Percentiles rank a stretch among this genome's conserved stretches.
Evolutionary conservation across 2,888 invertebrate genomes (phyloP).

Genomic region (Priocnemis perturbator): DNA sequence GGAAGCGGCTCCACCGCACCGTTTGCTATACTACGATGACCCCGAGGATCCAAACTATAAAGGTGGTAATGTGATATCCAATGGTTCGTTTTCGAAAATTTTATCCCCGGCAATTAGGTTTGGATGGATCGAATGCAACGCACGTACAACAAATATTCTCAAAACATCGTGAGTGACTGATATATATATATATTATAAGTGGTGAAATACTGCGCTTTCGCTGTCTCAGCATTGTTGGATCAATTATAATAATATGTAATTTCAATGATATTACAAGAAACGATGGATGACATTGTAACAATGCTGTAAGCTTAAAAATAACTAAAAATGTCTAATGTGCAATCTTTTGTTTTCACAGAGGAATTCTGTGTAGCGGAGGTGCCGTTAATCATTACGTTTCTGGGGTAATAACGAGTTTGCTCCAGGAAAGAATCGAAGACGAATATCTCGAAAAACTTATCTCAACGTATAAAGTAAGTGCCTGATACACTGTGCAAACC

Average conservation of each 20-base stretch:
- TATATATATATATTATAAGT: background rate
- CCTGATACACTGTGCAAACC: background rate
- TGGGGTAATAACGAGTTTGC: slow-evolving; percentile 77
- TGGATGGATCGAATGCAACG: slow-evolving; percentile 81
- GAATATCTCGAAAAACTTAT: slow-evolving; percentile 74
- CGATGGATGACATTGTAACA: too few species aligned
- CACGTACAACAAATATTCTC: slow-evolving; percentile 72
- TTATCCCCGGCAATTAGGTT: slow-evolving; percentile 80
- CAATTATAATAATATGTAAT: too few species aligned
- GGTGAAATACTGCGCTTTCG: background rate
- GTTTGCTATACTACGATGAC: slow-evolving; percentile 78
- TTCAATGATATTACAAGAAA: background rate
- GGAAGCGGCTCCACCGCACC: slow-evolving; percentile 73
- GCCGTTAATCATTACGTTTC: slow-evolving; percentile 79
- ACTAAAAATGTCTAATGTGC: background rate
- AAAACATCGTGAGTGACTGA: slow-evolving; percentile 68
- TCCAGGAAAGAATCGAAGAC: slow-evolving; percentile 77
- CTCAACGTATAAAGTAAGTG: slow-evolving; percentile 69
- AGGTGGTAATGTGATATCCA: slow-evolving; percentile 80
- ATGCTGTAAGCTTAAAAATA: background rate
- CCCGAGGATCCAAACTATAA: slow-evolving; percentile 69
- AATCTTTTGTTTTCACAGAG: slow-evolving; percentile 68
- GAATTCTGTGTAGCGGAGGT: slow-evolving; percentile 78
- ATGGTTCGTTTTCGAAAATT: slow-evolving; percentile 81
- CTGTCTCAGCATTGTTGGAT: background rate